Evolutionary conservation across 2,888 invertebrate genomes (phyloP), one percentile per base, ranked within the genome.

Genomic region (Cheilosia grossa): DNA sequence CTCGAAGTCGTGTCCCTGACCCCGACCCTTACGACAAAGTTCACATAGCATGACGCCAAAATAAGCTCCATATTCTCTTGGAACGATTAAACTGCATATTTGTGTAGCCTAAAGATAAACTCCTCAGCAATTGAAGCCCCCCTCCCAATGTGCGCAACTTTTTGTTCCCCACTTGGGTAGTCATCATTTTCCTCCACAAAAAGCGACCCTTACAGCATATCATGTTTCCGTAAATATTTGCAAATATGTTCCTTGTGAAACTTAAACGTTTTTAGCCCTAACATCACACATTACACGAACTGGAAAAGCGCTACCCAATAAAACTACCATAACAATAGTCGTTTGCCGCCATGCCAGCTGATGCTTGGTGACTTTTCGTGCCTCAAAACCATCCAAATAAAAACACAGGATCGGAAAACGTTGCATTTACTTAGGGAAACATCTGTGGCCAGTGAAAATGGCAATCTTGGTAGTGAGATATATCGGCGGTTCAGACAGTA

Each of bases 341-440:
- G 58, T 66, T 66, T 58, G 64, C 66, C 66, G 49, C 47, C 19
- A 17, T 47, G 47, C 47, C 74, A 75, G 66, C 54, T 66, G 58
- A 64, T 66, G 37, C 74, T 66, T 56, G 66, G 47, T 58, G 74
- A 58, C 66, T 49, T 66, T 74, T 75, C 58, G 66, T 75, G 64
- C 33, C 30, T 47, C n/a, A n/a, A 17, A 40, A 56, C 56, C 74
- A 58, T 66, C 49, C 37, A 40, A 53, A 47, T 56, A 37, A 49
- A 56, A 56, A 49, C 54, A 40, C 40, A 44, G 27, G 19, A 44
- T 21, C 44, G 37, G 27, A 64, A 74, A 40, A 56, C 47, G 56
- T 74, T 40, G 44, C 27, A 56, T 10, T 27, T 24, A 42, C 44
- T 53, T 53, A 53, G 54, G n/a, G 30, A 24, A 73, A 73, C 73